phyloP scores from a whole-genome alignment of 2,888 invertebrate genomes.

The Empis livida region DNA sequence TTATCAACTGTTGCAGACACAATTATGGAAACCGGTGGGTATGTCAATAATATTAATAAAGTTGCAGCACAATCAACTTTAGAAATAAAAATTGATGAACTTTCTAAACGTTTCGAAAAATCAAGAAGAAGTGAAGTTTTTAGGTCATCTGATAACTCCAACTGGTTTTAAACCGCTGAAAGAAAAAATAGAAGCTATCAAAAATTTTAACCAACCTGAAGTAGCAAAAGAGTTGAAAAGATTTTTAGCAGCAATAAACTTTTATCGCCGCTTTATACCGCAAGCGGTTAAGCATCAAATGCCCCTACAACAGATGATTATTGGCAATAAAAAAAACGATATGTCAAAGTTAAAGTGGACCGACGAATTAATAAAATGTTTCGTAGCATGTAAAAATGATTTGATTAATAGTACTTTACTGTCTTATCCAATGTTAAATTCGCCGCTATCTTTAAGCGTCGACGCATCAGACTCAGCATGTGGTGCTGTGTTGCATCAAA shows the following conservation, averaged over 20 bases:
- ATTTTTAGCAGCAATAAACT: too few species aligned
- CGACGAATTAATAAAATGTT: neutral
- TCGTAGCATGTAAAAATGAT: constrained; percentile 1
- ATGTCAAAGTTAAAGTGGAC: neutral
- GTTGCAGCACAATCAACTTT: too few species aligned
- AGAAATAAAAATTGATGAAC: too few species aligned
- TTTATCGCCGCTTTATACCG: too few species aligned
- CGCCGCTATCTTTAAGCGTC: constrained; percentile 13
- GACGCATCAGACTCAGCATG: constrained; percentile 27
- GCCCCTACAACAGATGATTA: neutral
- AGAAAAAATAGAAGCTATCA: too few species aligned
- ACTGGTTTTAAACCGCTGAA: too few species aligned
- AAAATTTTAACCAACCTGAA: too few species aligned
- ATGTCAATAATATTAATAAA: too few species aligned
- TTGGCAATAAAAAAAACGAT: constrained; percentile 4
- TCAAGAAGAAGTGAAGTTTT: too few species aligned
- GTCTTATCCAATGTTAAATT: constrained; percentile 20
- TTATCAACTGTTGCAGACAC: constrained; percentile 6
- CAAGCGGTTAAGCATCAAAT: neutral
- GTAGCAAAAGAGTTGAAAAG: too few species aligned
- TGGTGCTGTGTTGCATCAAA: constrained; percentile 29
- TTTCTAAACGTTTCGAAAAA: too few species aligned
- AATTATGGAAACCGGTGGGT: constrained; percentile 4
- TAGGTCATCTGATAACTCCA: too few species aligned
- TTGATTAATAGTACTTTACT: constrained; percentile 12